Percentiles rank a stretch among this genome's conserved stretches.
phyloP scores from a whole-genome alignment of 2,113 vertebrate species.

The Donacobius atricapilla region DNA sequence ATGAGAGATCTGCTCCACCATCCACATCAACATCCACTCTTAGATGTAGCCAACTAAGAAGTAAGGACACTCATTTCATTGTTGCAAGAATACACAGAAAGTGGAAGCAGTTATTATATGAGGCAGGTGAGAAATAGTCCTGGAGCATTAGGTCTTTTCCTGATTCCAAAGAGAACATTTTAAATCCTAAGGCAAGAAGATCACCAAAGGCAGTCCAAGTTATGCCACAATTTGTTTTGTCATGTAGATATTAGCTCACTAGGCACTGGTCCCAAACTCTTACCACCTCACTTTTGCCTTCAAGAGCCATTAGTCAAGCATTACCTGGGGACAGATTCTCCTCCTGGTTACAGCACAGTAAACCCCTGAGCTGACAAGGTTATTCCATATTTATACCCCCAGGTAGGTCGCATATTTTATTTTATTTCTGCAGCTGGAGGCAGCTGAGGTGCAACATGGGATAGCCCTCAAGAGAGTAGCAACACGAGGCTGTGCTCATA shows the following conservation, averaged over 20 bases:
- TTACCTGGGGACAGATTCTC: neutral
- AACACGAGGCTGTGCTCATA: rapidly evolving
- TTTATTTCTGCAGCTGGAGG: neutral
- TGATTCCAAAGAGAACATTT: neutral
- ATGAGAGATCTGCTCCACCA: neutral
- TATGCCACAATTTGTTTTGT: neutral
- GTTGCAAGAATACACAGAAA: neutral
- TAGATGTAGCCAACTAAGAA: neutral
- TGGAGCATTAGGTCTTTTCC: neutral
- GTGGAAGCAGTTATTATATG: neutral
- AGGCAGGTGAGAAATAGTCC: neutral
- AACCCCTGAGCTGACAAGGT: neutral
- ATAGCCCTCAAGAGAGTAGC: rapidly evolving
- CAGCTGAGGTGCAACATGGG: neutral
- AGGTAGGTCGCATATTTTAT: neutral
- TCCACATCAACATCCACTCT: neutral
- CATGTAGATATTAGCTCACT: neutral
- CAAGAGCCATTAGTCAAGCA: neutral
- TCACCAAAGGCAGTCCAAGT: neutral
- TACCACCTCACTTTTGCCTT: neutral
- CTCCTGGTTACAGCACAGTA: neutral
- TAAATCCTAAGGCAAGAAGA: neutral
- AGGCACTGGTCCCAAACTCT: neutral
- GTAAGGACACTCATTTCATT: neutral
- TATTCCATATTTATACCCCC: neutral